Conservation (phyloP, 1,140 invertebrate genomes). For the Ridgeia piscesae region DNA sequence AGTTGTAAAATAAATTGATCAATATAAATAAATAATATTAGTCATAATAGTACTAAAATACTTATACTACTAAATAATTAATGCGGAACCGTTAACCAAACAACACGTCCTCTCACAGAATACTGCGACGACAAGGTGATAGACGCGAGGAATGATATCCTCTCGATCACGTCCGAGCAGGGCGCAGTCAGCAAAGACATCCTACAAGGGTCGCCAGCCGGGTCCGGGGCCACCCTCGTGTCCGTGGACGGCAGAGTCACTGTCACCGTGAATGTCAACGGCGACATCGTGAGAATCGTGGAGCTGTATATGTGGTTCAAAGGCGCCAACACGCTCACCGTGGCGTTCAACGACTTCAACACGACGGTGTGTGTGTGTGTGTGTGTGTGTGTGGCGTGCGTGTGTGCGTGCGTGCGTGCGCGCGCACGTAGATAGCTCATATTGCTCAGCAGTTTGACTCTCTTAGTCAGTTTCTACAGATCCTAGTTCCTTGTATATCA, state of each 20-base stretch:
- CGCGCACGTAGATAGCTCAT: not conserved
- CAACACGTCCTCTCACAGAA: not conserved
- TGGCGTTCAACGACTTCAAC: not conserved
- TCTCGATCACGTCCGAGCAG: not conserved
- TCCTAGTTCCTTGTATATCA: not conserved
- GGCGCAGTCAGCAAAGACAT: not conserved
- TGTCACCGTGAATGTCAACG: not conserved
- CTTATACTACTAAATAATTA: too few relatives aligned
- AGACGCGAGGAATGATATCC: not conserved
- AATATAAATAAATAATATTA: too few relatives aligned
- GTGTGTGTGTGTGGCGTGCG: conserved; percentile 2
- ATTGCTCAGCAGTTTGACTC: not conserved
- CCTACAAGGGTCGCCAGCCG: not conserved
- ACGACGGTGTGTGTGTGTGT: conserved; percentile 7
- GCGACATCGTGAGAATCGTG: not conserved
- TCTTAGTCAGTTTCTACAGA: not conserved
- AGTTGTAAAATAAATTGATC: too few relatives aligned
- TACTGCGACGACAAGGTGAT: not conserved
- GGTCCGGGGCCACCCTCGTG: not conserved
- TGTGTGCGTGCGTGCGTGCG: conserved; percentile 9
- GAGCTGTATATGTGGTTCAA: not conserved
- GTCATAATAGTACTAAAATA: too few relatives aligned
- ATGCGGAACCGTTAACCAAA: too few relatives aligned
- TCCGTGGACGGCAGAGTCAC: not conserved
- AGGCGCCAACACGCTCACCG: not conserved